Conservation (phyloP, 2,888 invertebrate genomes). For the Cosmorhoe ocellata region DNA sequence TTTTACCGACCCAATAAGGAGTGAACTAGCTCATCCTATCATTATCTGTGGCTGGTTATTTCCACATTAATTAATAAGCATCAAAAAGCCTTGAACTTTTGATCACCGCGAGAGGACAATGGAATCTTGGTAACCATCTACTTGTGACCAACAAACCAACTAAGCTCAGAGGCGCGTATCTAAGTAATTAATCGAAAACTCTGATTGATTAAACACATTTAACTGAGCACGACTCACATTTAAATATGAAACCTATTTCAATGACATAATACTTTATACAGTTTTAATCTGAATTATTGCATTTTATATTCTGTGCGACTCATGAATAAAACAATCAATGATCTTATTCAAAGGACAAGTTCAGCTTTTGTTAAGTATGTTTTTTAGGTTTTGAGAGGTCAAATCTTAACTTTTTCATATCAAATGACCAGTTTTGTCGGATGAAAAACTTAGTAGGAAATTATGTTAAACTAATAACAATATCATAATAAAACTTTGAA, state of each 20-base stretch:
- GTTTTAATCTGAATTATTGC: constrained; percentile 77
- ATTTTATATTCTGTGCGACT: constrained; percentile 63
- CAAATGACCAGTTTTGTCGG: constrained; percentile 46
- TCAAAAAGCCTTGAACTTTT: constrained; percentile 78
- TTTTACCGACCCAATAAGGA: not conserved
- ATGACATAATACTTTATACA: constrained; percentile 78
- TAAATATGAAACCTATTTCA: constrained; percentile 74
- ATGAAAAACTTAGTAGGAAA: constrained; percentile 65
- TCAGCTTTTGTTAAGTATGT: no score
- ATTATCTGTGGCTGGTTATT: constrained; percentile 48
- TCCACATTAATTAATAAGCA: constrained; percentile 78
- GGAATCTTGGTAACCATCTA: constrained; percentile 65
- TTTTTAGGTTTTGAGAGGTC: no score
- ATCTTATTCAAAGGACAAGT: no score
- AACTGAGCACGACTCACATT: constrained; percentile 76
- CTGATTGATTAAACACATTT: constrained; percentile 82
- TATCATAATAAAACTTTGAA: constrained; percentile 65
- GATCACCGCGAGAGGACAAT: constrained; percentile 73
- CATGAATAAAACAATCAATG: constrained; percentile 60
- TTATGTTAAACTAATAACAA: constrained; percentile 67
- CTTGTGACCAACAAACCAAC: constrained; percentile 61
- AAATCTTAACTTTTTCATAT: no score
- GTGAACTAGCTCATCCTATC: constrained; percentile 5
- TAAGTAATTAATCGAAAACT: constrained; percentile 79
- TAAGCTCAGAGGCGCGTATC: constrained; percentile 66